Evolutionary conservation across 2,888 invertebrate species (phyloP), one percentile per base, ranked within the genome.

Genomic region (Nephrotoma flavescens): DNA sequence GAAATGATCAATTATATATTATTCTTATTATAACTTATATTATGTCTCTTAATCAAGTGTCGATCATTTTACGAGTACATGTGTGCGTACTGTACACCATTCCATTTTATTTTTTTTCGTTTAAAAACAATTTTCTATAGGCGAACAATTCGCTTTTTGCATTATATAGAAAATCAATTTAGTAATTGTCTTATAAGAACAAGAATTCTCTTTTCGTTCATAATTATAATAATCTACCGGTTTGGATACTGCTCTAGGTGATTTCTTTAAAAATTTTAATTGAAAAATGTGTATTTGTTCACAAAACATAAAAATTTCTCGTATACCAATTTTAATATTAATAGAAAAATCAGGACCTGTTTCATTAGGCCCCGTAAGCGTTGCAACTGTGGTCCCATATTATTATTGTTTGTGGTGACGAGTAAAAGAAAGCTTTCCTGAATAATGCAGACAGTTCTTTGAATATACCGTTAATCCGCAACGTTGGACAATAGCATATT

Each of bases 31-130:
- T 52, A 52, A 52, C 52, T 83, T 83, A n/a, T n/a, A n/a, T 3
- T 31, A 84, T 84, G 84, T 84, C 84, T 84, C 84, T 84, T 84
- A 42, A 84, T 42, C 84, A 84, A 84, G 84, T 84, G 84, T 84
- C 84, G 84, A 84, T 84, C 84, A 84, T 84, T 84, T 84, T 84
- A 83, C 31, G 31, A 31, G 31, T 31, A 3, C 31, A 31, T 31
- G 31, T 83, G n/a, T 83, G 42, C n/a, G 42, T 42, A 83, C 6
- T 15, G 42, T n/a, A 84, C 42, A 5, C 42, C 84, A 84, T 84
- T 84, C 47, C n/a, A 47, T 84, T 84, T 6, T 41, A 83, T 84
- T 83, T 41, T 83, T 83, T 83, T 83, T 83, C 11, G 11, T 41
- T 83, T 41, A 41, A 41, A 31, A 31, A 31, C 31, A 2, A 31